Conservation (phyloP, 1,140 invertebrate species). For the Venustaconcha ellipsiformis region DNA sequence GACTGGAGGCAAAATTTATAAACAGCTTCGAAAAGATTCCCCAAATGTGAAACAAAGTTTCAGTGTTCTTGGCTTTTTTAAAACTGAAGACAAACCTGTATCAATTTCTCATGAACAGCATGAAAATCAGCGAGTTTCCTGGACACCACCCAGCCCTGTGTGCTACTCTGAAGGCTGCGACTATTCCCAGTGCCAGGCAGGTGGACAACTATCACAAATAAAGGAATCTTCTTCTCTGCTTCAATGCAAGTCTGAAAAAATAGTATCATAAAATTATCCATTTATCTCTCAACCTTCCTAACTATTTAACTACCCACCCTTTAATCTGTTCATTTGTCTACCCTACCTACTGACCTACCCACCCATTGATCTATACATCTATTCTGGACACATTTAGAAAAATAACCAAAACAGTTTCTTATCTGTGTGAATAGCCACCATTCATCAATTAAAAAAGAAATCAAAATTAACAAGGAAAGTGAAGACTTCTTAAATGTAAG, state of each 20-base stretch:
- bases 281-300: background rate
- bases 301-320: too few relatives aligned
- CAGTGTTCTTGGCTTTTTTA: too few relatives aligned
- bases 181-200: constrained; percentile 71
- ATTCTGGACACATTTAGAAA: too few relatives aligned
- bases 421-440: too few relatives aligned
- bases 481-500: too few relatives aligned
- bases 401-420: too few relatives aligned
- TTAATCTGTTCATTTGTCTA: background rate
- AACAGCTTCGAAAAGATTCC: too few relatives aligned
- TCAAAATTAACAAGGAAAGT: too few relatives aligned
- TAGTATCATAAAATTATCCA: background rate
- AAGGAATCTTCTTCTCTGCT: constrained; percentile 77
- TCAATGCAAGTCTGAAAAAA: constrained; percentile 68
- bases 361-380: too few relatives aligned
- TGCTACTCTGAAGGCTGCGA: constrained; percentile 41
- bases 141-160: constrained; percentile 81
- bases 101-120: constrained; percentile 85
- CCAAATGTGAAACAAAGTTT: too few relatives aligned
- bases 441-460: too few relatives aligned
- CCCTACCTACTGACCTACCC: background rate
- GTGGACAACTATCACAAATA: constrained; percentile 87
- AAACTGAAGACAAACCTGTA: constrained; percentile 65
- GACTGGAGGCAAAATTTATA: too few relatives aligned
- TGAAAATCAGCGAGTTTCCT: constrained; percentile 86